Base-by-base conservation (phyloP, 2,888 invertebrate genomes). In the Andrena bucephala region DNA sequence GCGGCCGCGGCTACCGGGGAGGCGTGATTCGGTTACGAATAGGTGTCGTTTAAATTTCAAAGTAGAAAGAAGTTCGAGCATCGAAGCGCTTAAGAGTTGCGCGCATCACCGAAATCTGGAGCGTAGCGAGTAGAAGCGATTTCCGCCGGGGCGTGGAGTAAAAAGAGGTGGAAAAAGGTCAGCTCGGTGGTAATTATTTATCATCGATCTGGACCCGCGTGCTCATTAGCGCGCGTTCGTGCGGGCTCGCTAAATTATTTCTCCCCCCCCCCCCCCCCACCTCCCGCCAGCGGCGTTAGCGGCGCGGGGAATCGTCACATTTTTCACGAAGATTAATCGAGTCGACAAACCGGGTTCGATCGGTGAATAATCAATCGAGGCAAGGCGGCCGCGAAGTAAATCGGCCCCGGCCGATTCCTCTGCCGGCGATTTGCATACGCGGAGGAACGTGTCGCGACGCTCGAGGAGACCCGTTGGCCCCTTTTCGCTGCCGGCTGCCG, bases 271-370 rank as follows among this genome's bases (percentile, higher is more conserved):
- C n/a, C 8, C 8, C 33, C 42, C 69, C n/a, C 8, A 6, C 33
- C 29, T 29, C 27, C 2, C 10, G 7, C 69, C 5, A 16, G 52
- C 13, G 50, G 62, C n/a, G 7, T 62, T 2, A 16, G 52, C 16
- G 50, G 65, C 75, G 52, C 63, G 31, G 71, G 57, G 73, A 85
- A 87, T 88, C 88, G 75, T 88, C 84, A 86, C 77, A 76, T 85
- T 85, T 86, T 81, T 83, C 85, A 80, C 66, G 69, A 77, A 81
- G 83, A 88, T 88, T 88, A 88, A 88, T 88, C 83, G 87, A 88
- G 81, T 88, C 85, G 89, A 87, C 80, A 85, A 88, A 88, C 88
- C 57, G 88, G 79, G 88, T 85, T 78, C 81, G 87, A 88, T 82
- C 83, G 81, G 72, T 69, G 85, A 82, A 88, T 88, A 87, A 88